These are phyloP conservation scores for Camptogramma bilineatum DNA, from an alignment of 2,888 invertebrate species.

Conservation along the genomic window DNA sequence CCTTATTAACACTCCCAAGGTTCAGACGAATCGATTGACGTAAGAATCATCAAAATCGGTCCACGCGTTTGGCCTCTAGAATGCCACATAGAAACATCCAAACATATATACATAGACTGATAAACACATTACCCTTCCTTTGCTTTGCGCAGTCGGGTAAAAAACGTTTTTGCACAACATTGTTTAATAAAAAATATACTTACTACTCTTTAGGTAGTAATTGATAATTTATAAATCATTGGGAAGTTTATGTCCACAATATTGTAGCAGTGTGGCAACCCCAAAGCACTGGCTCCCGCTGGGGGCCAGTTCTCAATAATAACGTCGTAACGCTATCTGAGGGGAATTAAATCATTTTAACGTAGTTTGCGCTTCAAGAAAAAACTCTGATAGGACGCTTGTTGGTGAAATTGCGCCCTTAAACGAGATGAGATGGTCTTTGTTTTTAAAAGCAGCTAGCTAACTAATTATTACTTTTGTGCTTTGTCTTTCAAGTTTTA, in stretches of 20 bases:
- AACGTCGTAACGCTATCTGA: constrained; percentile 76
- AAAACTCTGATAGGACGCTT: constrained; percentile 71
- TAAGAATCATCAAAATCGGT: no score
- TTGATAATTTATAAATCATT: no score
- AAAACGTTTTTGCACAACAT: no score
- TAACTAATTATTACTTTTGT: constrained; percentile 50
- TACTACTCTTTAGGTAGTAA: no score
- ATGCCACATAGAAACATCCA: no score
- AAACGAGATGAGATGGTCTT: constrained; percentile 43
- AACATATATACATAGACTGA: no score
- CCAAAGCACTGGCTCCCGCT: constrained; percentile 13
- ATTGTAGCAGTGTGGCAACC: constrained; percentile 16
- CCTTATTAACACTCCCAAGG: no score
- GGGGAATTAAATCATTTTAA: constrained; percentile 85
- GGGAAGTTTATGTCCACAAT: neutral
- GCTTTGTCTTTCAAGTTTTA: constrained; percentile 8
- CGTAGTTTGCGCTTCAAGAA: constrained; percentile 78
- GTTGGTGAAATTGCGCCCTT: constrained; percentile 70
- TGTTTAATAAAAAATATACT: no score
- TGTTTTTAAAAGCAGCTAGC: constrained; percentile 53
- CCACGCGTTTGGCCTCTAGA: no score
- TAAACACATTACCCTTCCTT: no score
- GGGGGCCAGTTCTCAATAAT: constrained; percentile 65
- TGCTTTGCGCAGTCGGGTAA: no score
- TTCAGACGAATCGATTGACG: no score